Percentiles rank a stretch among this genome's conserved stretches.
phyloP scores from a whole-genome alignment of 2,797 vertebrate genomes.

The Zalophus californianus region DNA sequence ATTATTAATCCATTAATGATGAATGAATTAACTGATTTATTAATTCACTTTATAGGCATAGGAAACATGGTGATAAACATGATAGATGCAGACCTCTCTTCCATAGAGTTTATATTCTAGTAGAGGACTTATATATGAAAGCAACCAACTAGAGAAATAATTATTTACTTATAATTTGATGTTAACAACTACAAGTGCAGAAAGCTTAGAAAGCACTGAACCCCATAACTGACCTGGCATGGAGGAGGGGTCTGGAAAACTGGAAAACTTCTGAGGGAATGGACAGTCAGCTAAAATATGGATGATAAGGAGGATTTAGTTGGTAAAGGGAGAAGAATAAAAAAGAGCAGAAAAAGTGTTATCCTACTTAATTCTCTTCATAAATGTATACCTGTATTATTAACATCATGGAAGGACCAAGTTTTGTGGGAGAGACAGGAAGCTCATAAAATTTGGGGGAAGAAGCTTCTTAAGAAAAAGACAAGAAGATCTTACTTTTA shows the following conservation, averaged over 20 bases:
- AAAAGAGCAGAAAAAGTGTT: neutral
- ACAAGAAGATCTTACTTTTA: neutral
- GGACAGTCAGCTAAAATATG: neutral
- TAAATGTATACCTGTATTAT: neutral
- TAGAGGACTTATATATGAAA: neutral
- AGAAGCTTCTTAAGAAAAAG: neutral
- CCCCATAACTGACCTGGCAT: too few relatives aligned
- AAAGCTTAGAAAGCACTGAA: neutral
- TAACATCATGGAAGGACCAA: neutral
- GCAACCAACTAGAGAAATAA: neutral
- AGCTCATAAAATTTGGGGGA: neutral
- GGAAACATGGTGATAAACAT: neutral
- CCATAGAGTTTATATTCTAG: neutral
- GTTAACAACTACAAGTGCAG: neutral
- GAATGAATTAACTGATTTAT: neutral
- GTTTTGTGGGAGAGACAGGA: neutral
- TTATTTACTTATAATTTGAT: neutral
- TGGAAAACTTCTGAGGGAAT: neutral
- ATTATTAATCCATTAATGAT: neutral
- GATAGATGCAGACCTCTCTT: neutral
- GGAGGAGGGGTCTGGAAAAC: neutral
- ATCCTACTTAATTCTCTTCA: constrained; percentile 1
- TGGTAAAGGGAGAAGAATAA: neutral
- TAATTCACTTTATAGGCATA: neutral
- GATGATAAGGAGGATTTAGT: neutral